Evolutionary conservation across 2,888 invertebrate species (phyloP).

Genomic region (Tetranychus piercei): DNA sequence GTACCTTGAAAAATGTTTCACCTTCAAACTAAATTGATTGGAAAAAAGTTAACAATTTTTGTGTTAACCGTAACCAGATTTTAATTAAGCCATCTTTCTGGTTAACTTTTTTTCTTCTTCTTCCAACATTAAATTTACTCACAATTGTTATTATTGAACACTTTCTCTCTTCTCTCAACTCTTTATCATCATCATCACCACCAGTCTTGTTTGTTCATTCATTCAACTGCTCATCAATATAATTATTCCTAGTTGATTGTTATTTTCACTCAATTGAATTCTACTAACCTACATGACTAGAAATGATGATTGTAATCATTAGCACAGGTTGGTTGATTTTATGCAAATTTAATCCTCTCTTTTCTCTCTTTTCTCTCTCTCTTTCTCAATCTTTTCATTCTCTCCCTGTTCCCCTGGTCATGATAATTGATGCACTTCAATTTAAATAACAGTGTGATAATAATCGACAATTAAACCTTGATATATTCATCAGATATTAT

Average conservation of each 20-base stretch:
- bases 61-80: neutral
- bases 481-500: neutral
- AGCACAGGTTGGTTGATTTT: neutral
- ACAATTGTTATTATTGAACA: neutral
- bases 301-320: neutral
- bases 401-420: neutral
- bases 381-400: neutral
- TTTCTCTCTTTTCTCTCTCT: too few species aligned
- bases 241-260: neutral
- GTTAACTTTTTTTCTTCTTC: neutral
- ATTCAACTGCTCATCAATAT: too few species aligned
- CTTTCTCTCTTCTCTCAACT: too few species aligned
- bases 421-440: neutral
- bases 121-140: neutral
- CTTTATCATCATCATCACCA: neutral
- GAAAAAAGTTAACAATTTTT: neutral
- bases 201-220: neutral
- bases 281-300: neutral
- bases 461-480: neutral
- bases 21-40: neutral
- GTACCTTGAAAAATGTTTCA: slow-evolving; percentile 1
- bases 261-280: neutral
- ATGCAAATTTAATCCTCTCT: neutral
- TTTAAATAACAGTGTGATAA: neutral
- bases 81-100: neutral